Evolutionary conservation across 2,113 vertebrate species (phyloP), one percentile per base, ranked within the genome.

Genomic region (Mus pahari): DNA sequence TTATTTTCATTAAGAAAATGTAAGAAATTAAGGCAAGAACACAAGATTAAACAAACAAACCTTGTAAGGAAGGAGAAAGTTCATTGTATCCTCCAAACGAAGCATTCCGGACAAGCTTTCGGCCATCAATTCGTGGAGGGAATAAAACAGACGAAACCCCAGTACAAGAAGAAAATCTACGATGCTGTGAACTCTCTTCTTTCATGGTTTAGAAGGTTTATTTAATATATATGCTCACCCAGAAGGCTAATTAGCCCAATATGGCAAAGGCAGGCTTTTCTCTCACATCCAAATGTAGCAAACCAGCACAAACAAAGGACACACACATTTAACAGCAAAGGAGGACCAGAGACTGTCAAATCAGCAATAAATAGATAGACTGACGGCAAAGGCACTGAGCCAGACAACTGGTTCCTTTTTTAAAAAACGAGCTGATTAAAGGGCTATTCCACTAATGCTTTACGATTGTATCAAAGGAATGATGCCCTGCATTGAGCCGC

Each of bases 51-150:
- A 91, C 88, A 95, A 95, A 99, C 99, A 98, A 99, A 99, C 99
- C 99, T 99, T 99, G 98, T 97, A 99, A 97, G 77, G 99, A 97
- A 98, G 99, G 99, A 91, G 99, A 98, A 97, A 99, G 99, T 97
- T 99, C 99, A 53, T 99, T 99, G 98, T 99, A 99, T 96, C 99
- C 99, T 94, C 99, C 99, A 92, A 99, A 99, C 1, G 99, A 99
- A 98, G 99, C 99, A 96, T 99, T 99, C 98, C 99, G 99, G 98
- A 99, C 98, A 98, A 99, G 99, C 98, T 99, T 99, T 98, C 99
- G 99, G 98, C 99, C 99, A 94, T 99, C 99, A 55, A 98, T 98
- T 98, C 99, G 99, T 48, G 99, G 97, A 92, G 99, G 98, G 97
- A 99, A 99, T 94, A 99, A 98, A 97, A 96, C 89, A 45, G 99